Conservation (phyloP, 2,113 vertebrate species). For the Strigops habroptila region DNA sequence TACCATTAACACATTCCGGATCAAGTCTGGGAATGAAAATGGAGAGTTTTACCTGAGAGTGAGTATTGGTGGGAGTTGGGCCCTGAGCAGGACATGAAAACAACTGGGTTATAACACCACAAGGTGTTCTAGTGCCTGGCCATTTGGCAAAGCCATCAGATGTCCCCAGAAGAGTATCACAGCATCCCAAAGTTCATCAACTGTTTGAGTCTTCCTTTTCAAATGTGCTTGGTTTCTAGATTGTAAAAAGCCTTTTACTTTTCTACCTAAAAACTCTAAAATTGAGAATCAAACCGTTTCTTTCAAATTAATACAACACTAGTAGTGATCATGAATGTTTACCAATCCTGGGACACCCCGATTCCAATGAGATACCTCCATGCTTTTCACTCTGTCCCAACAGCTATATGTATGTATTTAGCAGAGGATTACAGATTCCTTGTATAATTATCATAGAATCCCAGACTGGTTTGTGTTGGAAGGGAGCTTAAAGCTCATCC, state of each 20-base stretch:
- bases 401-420: neutral
- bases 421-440: neutral
- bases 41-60: conserved; percentile 95
- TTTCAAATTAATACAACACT: neutral
- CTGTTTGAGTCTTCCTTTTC: neutral
- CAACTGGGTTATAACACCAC: neutral
- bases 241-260: neutral
- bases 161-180: neutral
- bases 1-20: conserved; percentile 95
- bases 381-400: neutral
- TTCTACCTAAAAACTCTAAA: neutral
- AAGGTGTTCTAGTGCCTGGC: no score
- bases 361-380: neutral
- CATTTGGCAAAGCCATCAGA: neutral
- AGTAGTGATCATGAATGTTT: neutral
- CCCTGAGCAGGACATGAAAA: neutral
- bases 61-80: conserved; percentile 55
- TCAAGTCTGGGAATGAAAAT: conserved; percentile 94
- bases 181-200: neutral
- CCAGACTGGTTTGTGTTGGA: neutral
- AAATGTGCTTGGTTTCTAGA: neutral
- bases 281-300: neutral
- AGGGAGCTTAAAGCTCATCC: neutral
- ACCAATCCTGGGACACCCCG: neutral
- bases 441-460: neutral